phyloP scores from a whole-genome alignment of 2,888 invertebrate species.

The Limenitis camilla region DNA sequence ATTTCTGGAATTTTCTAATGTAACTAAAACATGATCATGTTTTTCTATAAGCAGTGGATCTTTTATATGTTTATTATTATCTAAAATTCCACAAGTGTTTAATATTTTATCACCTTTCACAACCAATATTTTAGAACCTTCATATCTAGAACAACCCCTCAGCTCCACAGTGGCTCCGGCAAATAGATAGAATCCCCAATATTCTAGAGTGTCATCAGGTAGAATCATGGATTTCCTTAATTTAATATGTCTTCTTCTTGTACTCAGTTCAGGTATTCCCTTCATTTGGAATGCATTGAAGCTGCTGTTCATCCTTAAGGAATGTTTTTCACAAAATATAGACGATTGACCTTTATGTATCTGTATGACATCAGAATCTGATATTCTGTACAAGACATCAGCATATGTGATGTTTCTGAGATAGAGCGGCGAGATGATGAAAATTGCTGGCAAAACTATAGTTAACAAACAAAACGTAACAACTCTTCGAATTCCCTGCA shows the following conservation, averaged over 20 bases:
- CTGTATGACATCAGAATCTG: constrained; percentile 89
- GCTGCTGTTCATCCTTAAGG: constrained; percentile 81
- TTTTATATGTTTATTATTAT: constrained; percentile 79
- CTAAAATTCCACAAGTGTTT: constrained; percentile 84
- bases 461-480: constrained; percentile 85
- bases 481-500: constrained; percentile 87
- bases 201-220: constrained; percentile 89
- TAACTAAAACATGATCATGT: constrained; percentile 71
- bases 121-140: constrained; percentile 86
- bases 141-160: constrained; percentile 85
- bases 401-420: constrained; percentile 84
- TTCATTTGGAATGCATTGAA: constrained; percentile 84
- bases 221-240: constrained; percentile 87
- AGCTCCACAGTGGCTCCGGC: constrained; percentile 85
- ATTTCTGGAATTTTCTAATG: constrained; percentile 50
- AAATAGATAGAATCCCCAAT: constrained; percentile 90
- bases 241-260: constrained; percentile 81
- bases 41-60: constrained; percentile 75
- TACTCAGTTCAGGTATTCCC: constrained; percentile 80
- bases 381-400: constrained; percentile 84
- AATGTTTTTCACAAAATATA: constrained; percentile 86
- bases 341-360: constrained; percentile 88
- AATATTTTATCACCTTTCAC: constrained; percentile 86
- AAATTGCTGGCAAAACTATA: constrained; percentile 81
- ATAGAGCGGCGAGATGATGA: constrained; percentile 85